phyloP scores from a whole-genome alignment of 1,140 invertebrate species.

The Octopus sinensis region DNA sequence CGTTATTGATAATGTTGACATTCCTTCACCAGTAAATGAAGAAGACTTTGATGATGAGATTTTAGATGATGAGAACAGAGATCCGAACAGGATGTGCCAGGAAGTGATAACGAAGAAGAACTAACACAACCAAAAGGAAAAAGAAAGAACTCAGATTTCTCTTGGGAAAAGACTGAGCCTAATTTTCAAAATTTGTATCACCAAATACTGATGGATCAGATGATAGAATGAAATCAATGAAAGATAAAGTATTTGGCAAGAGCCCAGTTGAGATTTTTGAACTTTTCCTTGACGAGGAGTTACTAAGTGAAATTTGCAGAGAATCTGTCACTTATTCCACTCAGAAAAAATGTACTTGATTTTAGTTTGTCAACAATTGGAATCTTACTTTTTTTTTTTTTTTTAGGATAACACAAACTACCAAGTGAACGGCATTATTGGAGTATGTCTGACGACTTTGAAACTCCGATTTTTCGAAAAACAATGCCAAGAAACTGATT shows the following conservation, averaged over 20 bases:
- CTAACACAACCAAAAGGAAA: not conserved
- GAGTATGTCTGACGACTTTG: not conserved
- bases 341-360: not conserved
- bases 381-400: not conserved
- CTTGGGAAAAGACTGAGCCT: not conserved
- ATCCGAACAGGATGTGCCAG: not conserved
- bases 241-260: not conserved
- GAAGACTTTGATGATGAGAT: slow-evolving; percentile 7
- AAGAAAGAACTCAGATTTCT: not conserved
- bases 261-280: not conserved
- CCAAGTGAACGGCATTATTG: not conserved
- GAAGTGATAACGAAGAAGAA: not conserved
- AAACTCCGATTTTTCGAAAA: not conserved
- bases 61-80: not conserved
- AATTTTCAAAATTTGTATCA: not conserved
- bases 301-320: too few relatives aligned
- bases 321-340: not conserved
- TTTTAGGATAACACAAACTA: not conserved
- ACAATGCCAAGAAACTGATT: slow-evolving; percentile 4
- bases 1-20: not conserved
- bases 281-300: not conserved
- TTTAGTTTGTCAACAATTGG: not conserved
- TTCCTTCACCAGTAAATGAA: not conserved
- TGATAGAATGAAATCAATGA: not conserved
- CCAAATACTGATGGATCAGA: not conserved